Conservation (phyloP, 2,797 vertebrate species). For the Chrosomus eos region DNA sequence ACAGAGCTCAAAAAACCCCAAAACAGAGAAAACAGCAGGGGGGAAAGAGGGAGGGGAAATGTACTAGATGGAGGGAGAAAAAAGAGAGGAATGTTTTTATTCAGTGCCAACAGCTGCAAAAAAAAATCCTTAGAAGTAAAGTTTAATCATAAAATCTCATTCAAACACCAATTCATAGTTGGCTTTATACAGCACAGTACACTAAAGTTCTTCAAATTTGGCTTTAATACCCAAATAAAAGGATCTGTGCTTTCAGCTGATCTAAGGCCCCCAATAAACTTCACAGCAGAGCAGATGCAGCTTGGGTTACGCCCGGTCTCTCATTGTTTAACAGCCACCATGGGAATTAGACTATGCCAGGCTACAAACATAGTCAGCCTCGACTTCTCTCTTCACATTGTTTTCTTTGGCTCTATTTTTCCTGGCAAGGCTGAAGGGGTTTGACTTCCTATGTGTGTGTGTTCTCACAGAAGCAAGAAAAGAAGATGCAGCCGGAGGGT, state of each 20-base stretch:
- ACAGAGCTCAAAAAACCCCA: conserved; percentile 59
- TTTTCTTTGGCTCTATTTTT: conserved; percentile 45
- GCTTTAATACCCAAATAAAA: conserved; percentile 56
- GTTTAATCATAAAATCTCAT: conserved; percentile 66
- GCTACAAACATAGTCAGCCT: conserved; percentile 30
- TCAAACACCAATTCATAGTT: conserved; percentile 47
- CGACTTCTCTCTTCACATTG: conserved; percentile 37
- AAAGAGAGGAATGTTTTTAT: conserved; percentile 25
- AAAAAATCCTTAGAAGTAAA: conserved; percentile 20
- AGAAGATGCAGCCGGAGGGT: conserved; percentile 3
- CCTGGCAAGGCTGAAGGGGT: conserved; percentile 31
- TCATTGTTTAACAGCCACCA: conserved; percentile 43
- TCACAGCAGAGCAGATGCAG: conserved; percentile 60
- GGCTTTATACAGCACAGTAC: conserved; percentile 30
- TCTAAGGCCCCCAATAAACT: conserved; percentile 62
- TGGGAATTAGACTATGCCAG: conserved; percentile 45
- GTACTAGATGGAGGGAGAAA: conserved; percentile 29
- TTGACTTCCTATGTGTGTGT: conserved; percentile 29
- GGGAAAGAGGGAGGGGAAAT: not conserved
- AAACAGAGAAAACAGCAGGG: conserved; percentile 63
- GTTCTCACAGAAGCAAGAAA: conserved; percentile 15
- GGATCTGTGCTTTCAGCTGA: conserved; percentile 37
- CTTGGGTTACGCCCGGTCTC: conserved; percentile 61
- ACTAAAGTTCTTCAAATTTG: conserved; percentile 51
- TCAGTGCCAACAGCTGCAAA: conserved; percentile 39